These are phyloP conservation scores for Hirudinaria manillensis DNA, from an alignment of 2,888 invertebrate species.

Conservation along the genomic window DNA sequence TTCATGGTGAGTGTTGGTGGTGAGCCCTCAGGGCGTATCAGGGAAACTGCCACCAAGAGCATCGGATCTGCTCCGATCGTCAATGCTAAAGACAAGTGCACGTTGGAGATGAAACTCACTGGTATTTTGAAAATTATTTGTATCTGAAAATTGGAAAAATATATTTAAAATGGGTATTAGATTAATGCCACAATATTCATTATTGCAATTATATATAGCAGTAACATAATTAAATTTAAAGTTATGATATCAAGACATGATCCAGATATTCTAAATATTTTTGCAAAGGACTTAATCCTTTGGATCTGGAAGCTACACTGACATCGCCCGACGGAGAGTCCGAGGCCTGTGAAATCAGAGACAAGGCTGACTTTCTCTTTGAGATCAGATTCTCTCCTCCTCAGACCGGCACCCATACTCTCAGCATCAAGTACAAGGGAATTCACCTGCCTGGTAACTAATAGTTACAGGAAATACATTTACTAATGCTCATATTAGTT, in stretches of 20 bases:
- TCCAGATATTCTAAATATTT: not conserved
- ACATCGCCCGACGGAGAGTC: slow-evolving; percentile 86
- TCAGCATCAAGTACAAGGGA: slow-evolving; percentile 90
- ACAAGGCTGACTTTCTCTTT: slow-evolving; percentile 51
- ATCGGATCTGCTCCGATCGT: slow-evolving; percentile 84
- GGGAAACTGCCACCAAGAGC: slow-evolving; percentile 46
- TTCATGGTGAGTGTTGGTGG: slow-evolving; percentile 75
- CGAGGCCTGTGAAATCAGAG: slow-evolving; percentile 79
- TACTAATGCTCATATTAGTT: too few relatives aligned
- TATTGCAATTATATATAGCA: not conserved
- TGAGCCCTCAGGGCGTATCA: slow-evolving; percentile 54
- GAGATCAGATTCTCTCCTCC: slow-evolving; percentile 58
- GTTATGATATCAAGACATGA: not conserved
- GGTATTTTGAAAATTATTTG: slow-evolving; percentile 40
- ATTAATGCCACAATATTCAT: too few relatives aligned
- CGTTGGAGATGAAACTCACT: slow-evolving; percentile 65
- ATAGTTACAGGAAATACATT: not conserved
- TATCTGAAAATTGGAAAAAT: too few relatives aligned
- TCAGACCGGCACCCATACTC: slow-evolving; percentile 87
- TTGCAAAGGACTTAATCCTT: slow-evolving; percentile 73
- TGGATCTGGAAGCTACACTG: slow-evolving; percentile 82
- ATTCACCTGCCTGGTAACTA: slow-evolving; percentile 81
- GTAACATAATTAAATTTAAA: not conserved
- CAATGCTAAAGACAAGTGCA: slow-evolving; percentile 86
- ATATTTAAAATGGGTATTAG: too few relatives aligned